A percentile compares a stretch with the other conserved stretches of the same genome.
Evolutionary conservation across 2,797 vertebrate genomes (phyloP).

Genomic region (Clamator glandarius): DNA sequence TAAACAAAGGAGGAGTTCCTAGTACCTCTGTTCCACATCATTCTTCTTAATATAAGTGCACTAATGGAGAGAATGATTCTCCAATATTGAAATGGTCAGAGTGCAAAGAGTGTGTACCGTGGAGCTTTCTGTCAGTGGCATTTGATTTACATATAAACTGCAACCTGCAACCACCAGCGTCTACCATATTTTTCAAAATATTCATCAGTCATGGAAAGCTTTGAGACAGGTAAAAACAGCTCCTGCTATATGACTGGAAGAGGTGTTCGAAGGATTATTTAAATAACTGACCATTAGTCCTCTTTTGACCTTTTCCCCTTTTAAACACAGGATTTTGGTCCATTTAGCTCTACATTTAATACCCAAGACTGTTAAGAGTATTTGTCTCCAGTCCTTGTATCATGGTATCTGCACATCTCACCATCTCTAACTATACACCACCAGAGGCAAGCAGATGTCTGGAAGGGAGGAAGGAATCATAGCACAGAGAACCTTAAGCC

Average conservation of each 20-base stretch:
- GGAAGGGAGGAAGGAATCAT: neutral
- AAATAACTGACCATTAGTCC: neutral
- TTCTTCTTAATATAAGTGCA: neutral
- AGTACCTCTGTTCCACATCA: slow-evolving; percentile 27
- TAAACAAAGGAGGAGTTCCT: slow-evolving; percentile 59
- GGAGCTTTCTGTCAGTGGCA: neutral
- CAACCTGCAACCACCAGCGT: neutral
- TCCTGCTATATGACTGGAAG: neutral
- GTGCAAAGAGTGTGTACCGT: neutral
- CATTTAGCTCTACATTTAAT: neutral
- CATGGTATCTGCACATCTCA: neutral
- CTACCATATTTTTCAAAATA: neutral
- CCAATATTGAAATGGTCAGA: neutral
- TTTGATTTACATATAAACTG: neutral
- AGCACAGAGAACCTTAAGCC: neutral
- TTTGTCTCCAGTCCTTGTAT: neutral
- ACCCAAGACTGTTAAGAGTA: neutral
- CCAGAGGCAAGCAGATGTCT: neutral
- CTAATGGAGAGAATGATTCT: slow-evolving; percentile 6
- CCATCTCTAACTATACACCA: neutral
- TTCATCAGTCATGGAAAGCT: neutral
- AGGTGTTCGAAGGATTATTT: neutral
- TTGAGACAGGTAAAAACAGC: neutral
- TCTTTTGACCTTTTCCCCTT: neutral
- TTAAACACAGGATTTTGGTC: neutral